Evolutionary conservation across 2,113 vertebrate species (phyloP).

Genomic region (Piprites chloris): DNA sequence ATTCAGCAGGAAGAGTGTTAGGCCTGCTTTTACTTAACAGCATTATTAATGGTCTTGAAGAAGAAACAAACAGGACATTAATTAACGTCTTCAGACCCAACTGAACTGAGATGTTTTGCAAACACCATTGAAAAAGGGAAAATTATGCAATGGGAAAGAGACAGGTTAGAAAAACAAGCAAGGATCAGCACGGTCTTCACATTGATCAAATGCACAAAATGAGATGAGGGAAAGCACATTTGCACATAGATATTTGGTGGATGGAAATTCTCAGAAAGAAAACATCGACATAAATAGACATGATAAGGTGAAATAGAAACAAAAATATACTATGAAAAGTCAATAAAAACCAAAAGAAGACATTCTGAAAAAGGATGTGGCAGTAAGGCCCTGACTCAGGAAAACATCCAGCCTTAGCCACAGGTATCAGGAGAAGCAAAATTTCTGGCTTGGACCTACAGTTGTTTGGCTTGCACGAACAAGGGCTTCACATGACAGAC

Average conservation of each 20-base stretch:
- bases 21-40: not conserved
- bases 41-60: conserved; percentile 3
- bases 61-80: conserved; percentile 23
- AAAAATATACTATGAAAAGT: not conserved
- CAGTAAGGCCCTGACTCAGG: not conserved
- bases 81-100: conserved; percentile 4
- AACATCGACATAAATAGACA: not conserved
- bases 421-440: not conserved
- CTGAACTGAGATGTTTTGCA: conserved; percentile 1
- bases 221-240: not conserved
- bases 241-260: not conserved
- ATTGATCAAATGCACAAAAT: not conserved
- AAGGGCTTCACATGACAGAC: not conserved
- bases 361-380: not conserved
- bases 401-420: not conserved
- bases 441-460: not conserved
- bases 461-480: not conserved
- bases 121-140: not conserved
- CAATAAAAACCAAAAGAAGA: not conserved
- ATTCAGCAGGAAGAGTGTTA: not conserved
- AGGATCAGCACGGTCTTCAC: not conserved
- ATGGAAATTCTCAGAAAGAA: not conserved
- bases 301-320: not conserved
- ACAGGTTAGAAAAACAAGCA: not conserved
- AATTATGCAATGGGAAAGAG: not conserved